Evolutionary conservation across 2,797 vertebrate genomes (phyloP).

Genomic region (Anguilla marmorata): DNA sequence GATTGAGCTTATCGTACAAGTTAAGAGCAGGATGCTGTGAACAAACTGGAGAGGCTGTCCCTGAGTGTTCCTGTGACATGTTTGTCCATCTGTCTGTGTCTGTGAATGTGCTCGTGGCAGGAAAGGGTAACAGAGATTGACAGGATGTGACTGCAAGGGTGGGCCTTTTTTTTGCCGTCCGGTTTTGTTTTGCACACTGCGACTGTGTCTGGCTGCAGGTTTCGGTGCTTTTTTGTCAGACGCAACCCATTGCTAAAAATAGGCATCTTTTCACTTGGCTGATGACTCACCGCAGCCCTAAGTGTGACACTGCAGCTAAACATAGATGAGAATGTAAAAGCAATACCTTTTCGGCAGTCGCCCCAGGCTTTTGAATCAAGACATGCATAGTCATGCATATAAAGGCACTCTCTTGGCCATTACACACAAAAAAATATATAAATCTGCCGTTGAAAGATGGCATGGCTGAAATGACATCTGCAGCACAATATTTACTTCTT

Average conservation of each 20-base stretch:
- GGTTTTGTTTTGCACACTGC: background rate
- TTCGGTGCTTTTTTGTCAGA: background rate
- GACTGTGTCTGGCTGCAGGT: background rate
- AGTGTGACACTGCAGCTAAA: conserved; percentile 34
- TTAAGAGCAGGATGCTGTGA: background rate
- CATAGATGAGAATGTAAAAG: conserved; percentile 29
- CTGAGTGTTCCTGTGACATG: background rate
- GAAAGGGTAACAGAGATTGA: background rate
- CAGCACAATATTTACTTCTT: background rate
- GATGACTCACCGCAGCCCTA: conserved; percentile 37
- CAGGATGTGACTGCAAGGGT: background rate
- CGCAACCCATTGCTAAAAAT: conserved; percentile 30
- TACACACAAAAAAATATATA: background rate
- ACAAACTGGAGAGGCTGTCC: background rate
- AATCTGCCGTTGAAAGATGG: background rate
- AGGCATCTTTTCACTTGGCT: conserved; percentile 36
- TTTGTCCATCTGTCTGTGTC: background rate
- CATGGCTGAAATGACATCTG: background rate
- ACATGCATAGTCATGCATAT: conserved; percentile 1
- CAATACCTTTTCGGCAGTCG: background rate
- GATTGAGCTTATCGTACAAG: background rate
- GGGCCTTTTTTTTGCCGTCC: too few species aligned
- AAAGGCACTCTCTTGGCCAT: background rate
- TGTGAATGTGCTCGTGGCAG: background rate
- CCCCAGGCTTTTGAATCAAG: background rate